Conservation (phyloP, 2,888 invertebrate species). For the Leucophenga maculata region DNA sequence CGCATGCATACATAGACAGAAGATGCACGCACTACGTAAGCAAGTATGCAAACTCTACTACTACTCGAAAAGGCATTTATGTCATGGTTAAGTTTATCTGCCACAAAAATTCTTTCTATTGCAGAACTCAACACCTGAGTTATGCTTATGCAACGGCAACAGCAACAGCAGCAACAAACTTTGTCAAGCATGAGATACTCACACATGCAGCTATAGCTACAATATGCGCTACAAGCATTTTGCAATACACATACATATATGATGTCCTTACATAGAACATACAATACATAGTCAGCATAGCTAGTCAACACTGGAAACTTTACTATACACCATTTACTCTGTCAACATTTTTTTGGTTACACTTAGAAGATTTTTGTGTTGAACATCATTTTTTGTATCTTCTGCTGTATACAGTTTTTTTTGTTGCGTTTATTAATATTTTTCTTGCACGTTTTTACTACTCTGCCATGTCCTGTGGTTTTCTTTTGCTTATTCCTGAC, state of each 20-base stretch:
- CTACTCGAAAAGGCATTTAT: slow-evolving; percentile 16
- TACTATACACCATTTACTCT: no score
- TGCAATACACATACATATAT: neutral
- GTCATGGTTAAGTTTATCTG: slow-evolving; percentile 27
- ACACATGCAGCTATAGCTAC: no score
- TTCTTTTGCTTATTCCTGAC: neutral
- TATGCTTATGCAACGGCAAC: slow-evolving; percentile 48
- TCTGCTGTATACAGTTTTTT: neutral
- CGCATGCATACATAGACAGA: neutral
- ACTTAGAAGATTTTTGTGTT: slow-evolving; percentile 33
- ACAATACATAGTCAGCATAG: no score
- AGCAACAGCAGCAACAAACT: slow-evolving; percentile 39
- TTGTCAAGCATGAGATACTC: slow-evolving; percentile 54
- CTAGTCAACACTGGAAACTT: no score
- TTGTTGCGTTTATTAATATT: slow-evolving; percentile 39
- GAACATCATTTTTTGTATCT: slow-evolving; percentile 37
- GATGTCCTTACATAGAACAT: no score
- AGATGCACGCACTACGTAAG: neutral
- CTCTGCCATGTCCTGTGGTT: slow-evolving; percentile 34
- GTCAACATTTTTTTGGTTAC: neutral
- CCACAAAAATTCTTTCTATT: slow-evolving; percentile 22
- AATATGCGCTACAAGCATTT: slow-evolving; percentile 50
- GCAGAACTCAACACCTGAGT: slow-evolving; percentile 39
- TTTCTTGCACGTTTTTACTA: slow-evolving; percentile 45
- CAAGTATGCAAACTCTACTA: neutral